Evolutionary conservation across 2,888 invertebrate species (phyloP).

Genomic region (Kryphioiulus occultus): DNA sequence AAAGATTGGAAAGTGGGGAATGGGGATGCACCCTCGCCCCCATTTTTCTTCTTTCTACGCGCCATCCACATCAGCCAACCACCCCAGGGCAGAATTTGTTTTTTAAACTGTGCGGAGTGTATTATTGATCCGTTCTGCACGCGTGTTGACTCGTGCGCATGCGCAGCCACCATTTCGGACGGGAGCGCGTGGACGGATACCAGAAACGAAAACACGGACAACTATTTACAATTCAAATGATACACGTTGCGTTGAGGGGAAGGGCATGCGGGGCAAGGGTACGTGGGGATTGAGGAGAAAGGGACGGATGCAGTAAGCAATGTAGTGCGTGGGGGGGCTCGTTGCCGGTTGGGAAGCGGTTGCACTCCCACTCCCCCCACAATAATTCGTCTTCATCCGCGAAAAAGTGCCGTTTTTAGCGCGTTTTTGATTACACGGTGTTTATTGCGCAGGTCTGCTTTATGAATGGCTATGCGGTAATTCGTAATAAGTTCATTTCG

Average conservation of each 20-base stretch:
- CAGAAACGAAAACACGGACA: neutral
- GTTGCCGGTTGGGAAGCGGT: no score
- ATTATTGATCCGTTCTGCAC: neutral
- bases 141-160: neutral
- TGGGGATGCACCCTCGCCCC: neutral
- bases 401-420: neutral
- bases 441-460: neutral
- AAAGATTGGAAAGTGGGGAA: neutral
- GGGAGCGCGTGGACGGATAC: neutral
- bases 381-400: neutral
- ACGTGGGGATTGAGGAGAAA: no score
- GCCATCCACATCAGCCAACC: neutral
- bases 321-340: no score
- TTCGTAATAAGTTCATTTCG: constrained; percentile 5
- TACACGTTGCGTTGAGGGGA: neutral
- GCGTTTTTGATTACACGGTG: neutral
- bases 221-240: constrained; percentile 5
- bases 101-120: neutral
- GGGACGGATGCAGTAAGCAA: no score
- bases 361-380: no score
- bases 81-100: constrained; percentile 5
- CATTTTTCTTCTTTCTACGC: neutral
- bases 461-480: constrained; percentile 5
- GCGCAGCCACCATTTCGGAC: neutral
- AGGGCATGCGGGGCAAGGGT: neutral